Conservation (phyloP, 2,113 vertebrate species). For the Scartelaos histophorus region DNA sequence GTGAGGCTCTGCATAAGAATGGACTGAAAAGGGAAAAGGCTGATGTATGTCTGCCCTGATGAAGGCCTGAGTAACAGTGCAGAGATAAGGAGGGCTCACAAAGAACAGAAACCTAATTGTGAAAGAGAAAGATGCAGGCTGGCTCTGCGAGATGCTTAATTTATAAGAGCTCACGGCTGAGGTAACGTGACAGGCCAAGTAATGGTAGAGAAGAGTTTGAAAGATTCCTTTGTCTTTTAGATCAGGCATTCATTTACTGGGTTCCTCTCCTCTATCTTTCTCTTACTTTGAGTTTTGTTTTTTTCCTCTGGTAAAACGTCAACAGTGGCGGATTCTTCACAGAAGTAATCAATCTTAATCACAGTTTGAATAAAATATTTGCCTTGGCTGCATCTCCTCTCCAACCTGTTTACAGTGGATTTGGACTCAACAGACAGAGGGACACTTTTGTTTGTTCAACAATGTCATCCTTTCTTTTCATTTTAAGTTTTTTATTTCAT, state of each 20-base stretch:
- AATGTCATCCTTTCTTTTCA: conserved; percentile 7
- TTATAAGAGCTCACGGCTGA: conserved; percentile 63
- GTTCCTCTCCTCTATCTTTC: conserved; percentile 51
- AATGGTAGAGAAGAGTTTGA: conserved; percentile 67
- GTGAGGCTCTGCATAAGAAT: conserved; percentile 50
- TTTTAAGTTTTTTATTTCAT: conserved; percentile 11
- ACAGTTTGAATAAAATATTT: conserved; percentile 50
- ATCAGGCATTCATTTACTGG: conserved; percentile 54
- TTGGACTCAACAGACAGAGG: conserved; percentile 7
- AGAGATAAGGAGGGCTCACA: conserved; percentile 59
- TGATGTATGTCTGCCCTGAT: conserved; percentile 59
- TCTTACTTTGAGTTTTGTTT: conserved; percentile 27
- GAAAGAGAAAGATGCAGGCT: conserved; percentile 48
- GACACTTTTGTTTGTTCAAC: conserved; percentile 14
- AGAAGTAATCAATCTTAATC: conserved; percentile 60
- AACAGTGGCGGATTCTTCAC: conserved; percentile 24
- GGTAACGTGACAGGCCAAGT: conserved; percentile 68
- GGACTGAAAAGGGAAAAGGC: conserved; percentile 35
- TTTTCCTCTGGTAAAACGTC: conserved; percentile 19
- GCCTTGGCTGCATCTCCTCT: conserved; percentile 38
- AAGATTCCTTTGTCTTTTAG: conserved; percentile 66
- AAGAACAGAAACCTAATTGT: conserved; percentile 70
- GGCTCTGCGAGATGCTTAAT: conserved; percentile 72
- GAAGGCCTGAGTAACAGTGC: conserved; percentile 50
- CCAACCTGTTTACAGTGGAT: conserved; percentile 31